phyloP scores from a whole-genome alignment of 1,140 invertebrate species.

The Subanguina moxae region DNA sequence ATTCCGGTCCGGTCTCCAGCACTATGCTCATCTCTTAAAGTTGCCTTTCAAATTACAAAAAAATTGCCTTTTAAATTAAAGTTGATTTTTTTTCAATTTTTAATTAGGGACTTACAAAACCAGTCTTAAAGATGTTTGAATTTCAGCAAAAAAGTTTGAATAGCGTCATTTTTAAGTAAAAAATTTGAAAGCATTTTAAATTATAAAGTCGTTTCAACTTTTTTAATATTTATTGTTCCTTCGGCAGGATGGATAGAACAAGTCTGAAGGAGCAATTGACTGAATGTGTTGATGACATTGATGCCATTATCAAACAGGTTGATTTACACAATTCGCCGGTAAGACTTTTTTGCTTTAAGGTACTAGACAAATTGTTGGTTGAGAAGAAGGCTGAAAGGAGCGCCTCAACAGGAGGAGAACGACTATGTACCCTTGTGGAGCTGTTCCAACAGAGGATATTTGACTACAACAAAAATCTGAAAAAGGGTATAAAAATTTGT shows the following conservation, averaged over 20 bases:
- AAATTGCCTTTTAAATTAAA: too few relatives aligned
- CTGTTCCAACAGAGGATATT: neutral
- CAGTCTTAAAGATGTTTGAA: too few relatives aligned
- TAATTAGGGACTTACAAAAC: too few relatives aligned
- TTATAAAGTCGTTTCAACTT: too few relatives aligned
- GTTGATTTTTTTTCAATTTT: too few relatives aligned
- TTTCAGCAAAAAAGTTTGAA: too few relatives aligned
- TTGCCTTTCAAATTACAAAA: too few relatives aligned
- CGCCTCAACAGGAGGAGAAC: neutral
- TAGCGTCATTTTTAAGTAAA: too few relatives aligned
- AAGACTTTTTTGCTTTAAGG: neutral
- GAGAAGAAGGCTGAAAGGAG: neutral
- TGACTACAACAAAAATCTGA: neutral
- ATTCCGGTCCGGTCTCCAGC: too few relatives aligned
- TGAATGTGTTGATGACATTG: conserved; percentile 1
- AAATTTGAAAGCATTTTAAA: too few relatives aligned
- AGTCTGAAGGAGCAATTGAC: neutral
- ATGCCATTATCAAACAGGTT: neutral
- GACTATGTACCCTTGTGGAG: neutral
- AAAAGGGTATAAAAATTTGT: neutral
- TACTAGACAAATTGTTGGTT: neutral
- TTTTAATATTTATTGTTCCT: too few relatives aligned
- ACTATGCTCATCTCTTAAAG: too few relatives aligned
- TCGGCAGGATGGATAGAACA: neutral
- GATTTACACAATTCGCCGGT: neutral